These are phyloP conservation scores for Apantesis nais DNA, from an alignment of 2,888 invertebrate genomes.

Conservation along the genomic window DNA sequence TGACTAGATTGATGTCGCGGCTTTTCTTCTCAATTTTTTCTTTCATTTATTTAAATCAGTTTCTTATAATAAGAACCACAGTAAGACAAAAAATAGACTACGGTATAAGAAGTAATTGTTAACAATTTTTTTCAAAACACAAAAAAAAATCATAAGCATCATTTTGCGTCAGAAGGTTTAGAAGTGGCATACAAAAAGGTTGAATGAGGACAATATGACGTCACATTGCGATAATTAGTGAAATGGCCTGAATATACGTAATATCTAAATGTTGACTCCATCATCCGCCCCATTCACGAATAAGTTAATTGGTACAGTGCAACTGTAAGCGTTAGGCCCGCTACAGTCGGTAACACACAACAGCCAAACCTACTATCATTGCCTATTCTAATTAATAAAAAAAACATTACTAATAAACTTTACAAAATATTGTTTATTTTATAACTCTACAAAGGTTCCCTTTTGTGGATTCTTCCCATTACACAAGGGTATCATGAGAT, in stretches of 20 bases:
- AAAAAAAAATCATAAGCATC: not conserved
- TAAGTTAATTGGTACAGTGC: constrained; percentile 72
- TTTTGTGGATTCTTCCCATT: too few species aligned
- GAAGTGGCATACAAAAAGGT: constrained; percentile 5
- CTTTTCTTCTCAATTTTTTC: too few species aligned
- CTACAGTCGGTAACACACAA: constrained; percentile 16
- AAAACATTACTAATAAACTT: too few species aligned
- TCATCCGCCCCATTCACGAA: constrained; percentile 68
- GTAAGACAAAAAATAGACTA: too few species aligned
- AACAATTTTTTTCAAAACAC: not conserved
- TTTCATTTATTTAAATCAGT: too few species aligned
- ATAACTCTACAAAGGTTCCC: not conserved
- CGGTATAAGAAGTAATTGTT: not conserved
- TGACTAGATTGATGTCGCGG: too few species aligned
- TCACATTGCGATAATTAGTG: constrained; percentile 39
- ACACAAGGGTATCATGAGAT: too few species aligned
- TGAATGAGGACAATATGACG: constrained; percentile 16
- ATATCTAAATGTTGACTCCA: constrained; percentile 40
- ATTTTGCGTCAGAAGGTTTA: not conserved
- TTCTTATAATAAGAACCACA: too few species aligned
- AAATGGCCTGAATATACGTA: constrained; percentile 42
- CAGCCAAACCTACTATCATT: not conserved
- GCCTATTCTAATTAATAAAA: too few species aligned
- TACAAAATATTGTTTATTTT: not conserved
- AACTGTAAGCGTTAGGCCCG: constrained; percentile 46